Percentiles rank a stretch among this genome's conserved stretches.
Conservation (phyloP, 2,113 vertebrate genomes). For the Tringa solitaria region DNA sequence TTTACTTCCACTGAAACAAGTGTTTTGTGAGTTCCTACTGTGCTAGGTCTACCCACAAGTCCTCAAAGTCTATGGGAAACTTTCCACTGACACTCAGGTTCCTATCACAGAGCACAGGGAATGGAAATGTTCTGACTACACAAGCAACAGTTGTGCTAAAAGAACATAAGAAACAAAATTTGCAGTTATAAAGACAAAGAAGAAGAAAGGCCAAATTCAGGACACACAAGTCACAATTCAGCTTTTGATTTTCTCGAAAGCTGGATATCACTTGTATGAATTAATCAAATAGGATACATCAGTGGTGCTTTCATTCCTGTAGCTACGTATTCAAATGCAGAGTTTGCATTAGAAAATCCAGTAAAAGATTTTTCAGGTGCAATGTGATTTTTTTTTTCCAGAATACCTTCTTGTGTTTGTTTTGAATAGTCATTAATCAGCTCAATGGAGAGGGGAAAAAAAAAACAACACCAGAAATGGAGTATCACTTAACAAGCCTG, state of each 20-base stretch:
- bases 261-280: not conserved
- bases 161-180: not conserved
- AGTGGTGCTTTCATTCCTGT: not conserved
- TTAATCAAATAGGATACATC: not conserved
- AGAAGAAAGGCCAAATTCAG: not conserved
- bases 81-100: not conserved
- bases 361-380: not conserved
- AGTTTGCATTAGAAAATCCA: not conserved
- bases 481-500: conserved; percentile 68
- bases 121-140: not conserved
- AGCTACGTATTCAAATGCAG: not conserved
- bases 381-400: not conserved
- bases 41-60: not conserved
- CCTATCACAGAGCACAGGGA: not conserved
- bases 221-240: not conserved
- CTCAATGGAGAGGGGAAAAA: not conserved
- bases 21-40: not conserved
- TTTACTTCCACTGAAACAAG: not conserved
- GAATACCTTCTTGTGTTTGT: not conserved
- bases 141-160: not conserved
- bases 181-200: not conserved
- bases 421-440: conserved; percentile 63
- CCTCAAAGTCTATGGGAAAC: not conserved
- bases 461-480: conserved; percentile 42
- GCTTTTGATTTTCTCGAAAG: not conserved